A percentile compares a stretch with the other conserved stretches of the same genome.
phyloP scores from a whole-genome alignment of 35 echinoderm and acorn worm species.

The Lytechinus pictus region DNA sequence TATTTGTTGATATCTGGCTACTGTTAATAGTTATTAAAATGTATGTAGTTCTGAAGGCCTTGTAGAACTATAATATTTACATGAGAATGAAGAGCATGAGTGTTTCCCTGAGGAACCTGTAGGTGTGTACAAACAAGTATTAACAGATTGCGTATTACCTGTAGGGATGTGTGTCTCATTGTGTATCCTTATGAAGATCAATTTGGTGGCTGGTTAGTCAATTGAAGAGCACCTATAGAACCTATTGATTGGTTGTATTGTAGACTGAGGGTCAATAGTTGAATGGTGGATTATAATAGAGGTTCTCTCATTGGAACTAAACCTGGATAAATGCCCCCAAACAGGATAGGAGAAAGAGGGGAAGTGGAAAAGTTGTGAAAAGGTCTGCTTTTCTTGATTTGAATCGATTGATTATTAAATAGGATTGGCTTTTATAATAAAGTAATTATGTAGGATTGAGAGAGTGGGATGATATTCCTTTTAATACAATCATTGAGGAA shows the following conservation, averaged over 20 bases:
- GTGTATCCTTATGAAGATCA: conserved; percentile 5
- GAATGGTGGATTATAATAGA: neutral
- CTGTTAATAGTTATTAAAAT: too few relatives aligned
- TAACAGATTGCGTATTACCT: conserved; percentile 24
- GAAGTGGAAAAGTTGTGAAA: neutral
- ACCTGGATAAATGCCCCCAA: neutral
- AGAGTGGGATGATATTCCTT: neutral
- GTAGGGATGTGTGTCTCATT: neutral
- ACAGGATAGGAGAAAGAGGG: neutral
- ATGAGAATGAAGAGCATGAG: neutral
- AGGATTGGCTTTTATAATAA: neutral
- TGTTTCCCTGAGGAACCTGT: neutral
- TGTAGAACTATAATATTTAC: neutral
- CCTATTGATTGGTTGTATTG: conserved; percentile 17
- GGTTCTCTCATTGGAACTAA: neutral
- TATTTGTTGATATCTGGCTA: neutral
- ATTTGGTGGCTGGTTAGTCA: conserved; percentile 44
- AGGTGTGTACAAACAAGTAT: neutral
- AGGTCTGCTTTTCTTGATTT: neutral
- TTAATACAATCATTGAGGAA: neutral
- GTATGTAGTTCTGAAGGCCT: neutral
- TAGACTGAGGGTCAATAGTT: neutral
- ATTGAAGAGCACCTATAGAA: conserved; percentile 34
- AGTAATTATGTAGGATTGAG: neutral
- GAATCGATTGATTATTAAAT: neutral